Evolutionary conservation across 2,888 invertebrate genomes (phyloP).

Genomic region (Ptychoptera contaminata): DNA sequence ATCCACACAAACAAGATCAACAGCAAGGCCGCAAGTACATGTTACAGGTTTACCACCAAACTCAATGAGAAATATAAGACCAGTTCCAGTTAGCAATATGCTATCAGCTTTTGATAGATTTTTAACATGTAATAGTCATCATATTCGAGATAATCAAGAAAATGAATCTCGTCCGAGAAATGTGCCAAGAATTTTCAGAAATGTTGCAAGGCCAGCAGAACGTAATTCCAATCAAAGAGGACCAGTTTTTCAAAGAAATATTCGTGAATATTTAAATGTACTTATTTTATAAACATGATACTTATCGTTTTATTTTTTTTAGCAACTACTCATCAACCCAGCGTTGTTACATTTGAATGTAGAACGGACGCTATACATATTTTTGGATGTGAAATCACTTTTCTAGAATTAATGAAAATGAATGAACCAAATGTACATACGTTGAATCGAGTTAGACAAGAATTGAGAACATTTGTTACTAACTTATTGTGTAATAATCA

Average conservation of each 20-base stretch:
- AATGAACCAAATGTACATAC: slow-evolving; percentile 9
- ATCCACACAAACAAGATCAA: slow-evolving; percentile 51
- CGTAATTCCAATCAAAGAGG: too few species aligned
- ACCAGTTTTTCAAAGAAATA: too few species aligned
- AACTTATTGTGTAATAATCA: slow-evolving; percentile 20
- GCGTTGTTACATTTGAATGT: slow-evolving; percentile 4
- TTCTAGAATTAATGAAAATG: slow-evolving; percentile 11
- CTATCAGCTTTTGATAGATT: slow-evolving; percentile 34
- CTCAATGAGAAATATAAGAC: slow-evolving; percentile 23
- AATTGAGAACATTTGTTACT: slow-evolving; percentile 20
- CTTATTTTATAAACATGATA: too few species aligned
- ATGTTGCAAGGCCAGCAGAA: too few species aligned
- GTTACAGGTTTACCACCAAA: slow-evolving; percentile 40
- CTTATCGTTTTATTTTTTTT: too few species aligned
- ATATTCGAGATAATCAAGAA: slow-evolving; percentile 32
- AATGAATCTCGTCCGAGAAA: slow-evolving; percentile 4
- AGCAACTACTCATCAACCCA: too few species aligned
- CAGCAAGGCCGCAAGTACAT: slow-evolving; percentile 51
- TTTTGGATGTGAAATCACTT: slow-evolving; percentile 11
- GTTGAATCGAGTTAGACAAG: slow-evolving; percentile 18
- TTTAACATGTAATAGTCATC: slow-evolving; percentile 56
- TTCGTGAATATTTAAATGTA: too few species aligned
- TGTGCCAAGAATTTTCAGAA: neutral
- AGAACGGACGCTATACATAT: slow-evolving; percentile 10
- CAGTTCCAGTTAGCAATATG: slow-evolving; percentile 24